A percentile compares a stretch with the other conserved stretches of the same genome.
Evolutionary conservation across 2,888 invertebrate genomes (phyloP).

Genomic region (Metellina segmentata): DNA sequence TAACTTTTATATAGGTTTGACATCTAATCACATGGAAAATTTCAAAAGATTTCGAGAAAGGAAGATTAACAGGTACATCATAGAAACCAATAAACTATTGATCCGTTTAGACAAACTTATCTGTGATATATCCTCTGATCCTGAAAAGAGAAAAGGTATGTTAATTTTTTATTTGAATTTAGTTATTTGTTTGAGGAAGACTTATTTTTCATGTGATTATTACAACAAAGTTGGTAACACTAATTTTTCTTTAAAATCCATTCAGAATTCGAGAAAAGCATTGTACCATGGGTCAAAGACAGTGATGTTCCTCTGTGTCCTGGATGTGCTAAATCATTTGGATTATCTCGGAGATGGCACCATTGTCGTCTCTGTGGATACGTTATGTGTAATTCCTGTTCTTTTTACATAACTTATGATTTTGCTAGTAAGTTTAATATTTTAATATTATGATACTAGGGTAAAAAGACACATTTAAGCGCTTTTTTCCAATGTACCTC

Average conservation of each 20-base stretch:
- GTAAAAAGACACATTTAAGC: neutral
- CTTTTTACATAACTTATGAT: conserved; percentile 89
- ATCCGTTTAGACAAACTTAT: conserved; percentile 95
- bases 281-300: conserved; percentile 96
- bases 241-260: neutral
- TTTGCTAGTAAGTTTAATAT: conserved; percentile 84
- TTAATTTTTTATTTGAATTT: neutral
- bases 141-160: conserved; percentile 79
- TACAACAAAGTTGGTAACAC: too few relatives aligned
- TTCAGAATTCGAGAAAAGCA: conserved; percentile 85
- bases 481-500: neutral
- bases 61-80: conserved; percentile 92
- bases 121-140: conserved; percentile 86
- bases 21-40: conserved; percentile 86
- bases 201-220: neutral
- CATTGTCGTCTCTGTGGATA: conserved; percentile 91
- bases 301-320: conserved; percentile 93
- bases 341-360: conserved; percentile 93
- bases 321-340: conserved; percentile 93
- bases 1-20: conserved; percentile 82
- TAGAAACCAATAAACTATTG: conserved; percentile 96
- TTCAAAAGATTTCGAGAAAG: conserved; percentile 87
- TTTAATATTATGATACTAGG: neutral
- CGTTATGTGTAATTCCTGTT: conserved; percentile 95
- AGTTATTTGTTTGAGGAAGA: neutral